Evolutionary conservation across 2,113 vertebrate species (phyloP).

Genomic region (Raja brachyura): DNA sequence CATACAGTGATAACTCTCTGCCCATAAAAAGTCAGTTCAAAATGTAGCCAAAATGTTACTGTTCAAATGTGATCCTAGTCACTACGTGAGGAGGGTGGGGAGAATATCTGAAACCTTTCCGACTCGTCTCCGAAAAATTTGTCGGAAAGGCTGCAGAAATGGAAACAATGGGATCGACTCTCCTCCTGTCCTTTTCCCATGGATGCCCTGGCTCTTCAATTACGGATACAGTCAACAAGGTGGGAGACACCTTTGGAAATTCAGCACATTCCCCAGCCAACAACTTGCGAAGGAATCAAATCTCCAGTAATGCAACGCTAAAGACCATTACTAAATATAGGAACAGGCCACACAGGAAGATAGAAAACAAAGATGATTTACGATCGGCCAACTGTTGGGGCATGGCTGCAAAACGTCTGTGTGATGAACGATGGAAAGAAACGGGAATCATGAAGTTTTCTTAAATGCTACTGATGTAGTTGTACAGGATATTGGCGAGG

Average conservation of each 20-base stretch:
- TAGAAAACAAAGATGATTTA: neutral
- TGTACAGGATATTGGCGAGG: too few relatives aligned
- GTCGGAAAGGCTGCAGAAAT: neutral
- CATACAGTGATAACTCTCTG: neutral
- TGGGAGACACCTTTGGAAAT: neutral
- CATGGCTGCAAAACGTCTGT: neutral
- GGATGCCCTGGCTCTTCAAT: too few relatives aligned
- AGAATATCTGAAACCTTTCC: neutral
- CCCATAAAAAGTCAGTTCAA: neutral
- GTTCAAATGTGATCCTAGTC: neutral
- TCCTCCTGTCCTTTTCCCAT: too few relatives aligned
- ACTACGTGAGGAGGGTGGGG: too few relatives aligned
- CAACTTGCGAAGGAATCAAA: neutral
- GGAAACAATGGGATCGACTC: neutral
- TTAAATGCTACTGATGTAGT: neutral
- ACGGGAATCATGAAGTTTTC: neutral
- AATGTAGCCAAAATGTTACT: neutral
- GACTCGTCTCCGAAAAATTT: neutral
- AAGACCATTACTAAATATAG: neutral
- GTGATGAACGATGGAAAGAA: neutral
- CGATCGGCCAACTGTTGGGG: neutral
- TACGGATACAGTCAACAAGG: neutral
- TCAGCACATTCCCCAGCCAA: neutral
- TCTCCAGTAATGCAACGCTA: neutral
- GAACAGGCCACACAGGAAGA: neutral